These are phyloP conservation scores for Cremastobaeus sp. DNA, from an alignment of 2,888 invertebrate species.

Conservation along the genomic window DNA sequence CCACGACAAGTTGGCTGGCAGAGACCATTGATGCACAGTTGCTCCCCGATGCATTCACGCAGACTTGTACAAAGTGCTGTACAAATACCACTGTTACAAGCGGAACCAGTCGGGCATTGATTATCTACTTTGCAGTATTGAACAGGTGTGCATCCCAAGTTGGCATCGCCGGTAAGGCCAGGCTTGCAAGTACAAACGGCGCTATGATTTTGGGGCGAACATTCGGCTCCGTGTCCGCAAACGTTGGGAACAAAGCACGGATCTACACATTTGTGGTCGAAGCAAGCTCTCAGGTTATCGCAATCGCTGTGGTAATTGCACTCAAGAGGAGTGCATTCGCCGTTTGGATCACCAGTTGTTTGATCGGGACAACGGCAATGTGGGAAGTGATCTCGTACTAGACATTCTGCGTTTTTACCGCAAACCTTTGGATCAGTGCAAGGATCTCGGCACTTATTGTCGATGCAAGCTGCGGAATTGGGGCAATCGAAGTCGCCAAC, in stretches of 20 bases:
- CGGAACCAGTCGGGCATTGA: constrained; percentile 91
- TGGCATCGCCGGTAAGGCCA: constrained; percentile 91
- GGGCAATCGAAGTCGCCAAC: constrained; percentile 89
- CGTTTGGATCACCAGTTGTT: constrained; percentile 86
- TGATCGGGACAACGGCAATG: constrained; percentile 87
- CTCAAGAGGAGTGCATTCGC: constrained; percentile 86
- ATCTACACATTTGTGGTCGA: constrained; percentile 88
- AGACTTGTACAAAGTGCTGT: constrained; percentile 88
- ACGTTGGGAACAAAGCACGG: constrained; percentile 90
- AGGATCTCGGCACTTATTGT: constrained; percentile 88
- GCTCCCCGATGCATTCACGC: constrained; percentile 91
- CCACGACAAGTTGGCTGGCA: constrained; percentile 90
- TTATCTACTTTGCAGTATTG: constrained; percentile 89
- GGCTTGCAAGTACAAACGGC: constrained; percentile 90
- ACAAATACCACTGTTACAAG: constrained; percentile 90
- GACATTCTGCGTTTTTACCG: constrained; percentile 87
- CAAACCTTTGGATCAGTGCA: constrained; percentile 84
- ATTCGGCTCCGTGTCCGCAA: constrained; percentile 89
- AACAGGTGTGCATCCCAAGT: constrained; percentile 89
- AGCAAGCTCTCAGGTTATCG: constrained; percentile 84
- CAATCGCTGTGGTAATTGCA: constrained; percentile 90
- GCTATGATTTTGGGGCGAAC: constrained; percentile 87
- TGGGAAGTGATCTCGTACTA: constrained; percentile 84
- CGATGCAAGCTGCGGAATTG: constrained; percentile 85
- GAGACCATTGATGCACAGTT: constrained; percentile 90